Base-by-base conservation (phyloP, 2,888 invertebrate genomes). In the Mamestra brassicae region DNA sequence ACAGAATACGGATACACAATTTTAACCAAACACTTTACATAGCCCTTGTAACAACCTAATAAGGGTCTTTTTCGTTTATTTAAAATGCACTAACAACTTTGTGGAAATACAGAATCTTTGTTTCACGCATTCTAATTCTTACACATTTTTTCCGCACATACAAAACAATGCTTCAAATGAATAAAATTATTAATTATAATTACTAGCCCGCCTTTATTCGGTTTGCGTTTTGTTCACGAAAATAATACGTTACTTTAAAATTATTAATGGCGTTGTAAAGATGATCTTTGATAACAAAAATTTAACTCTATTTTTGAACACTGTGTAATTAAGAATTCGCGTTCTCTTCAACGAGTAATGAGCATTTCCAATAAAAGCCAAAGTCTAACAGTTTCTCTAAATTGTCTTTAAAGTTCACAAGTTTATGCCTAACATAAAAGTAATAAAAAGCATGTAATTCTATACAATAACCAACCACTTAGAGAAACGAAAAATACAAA, bases 41-140 rank as follows among this genome's bases (percentile, higher is more conserved):
- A 69, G 62, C 64, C 80, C 85, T 81, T 92, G 90, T 81, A 54
- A 10, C 63, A 11, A 75, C 6, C 15, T 0, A 0, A 61, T 88
- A 91, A 81, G 82, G 88, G 73, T 47, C 47, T 77, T 17, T 88
- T 88, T 89, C 38, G 26, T 38, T 62, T 47, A 34, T 3, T 15
- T 0, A 13, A 60, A 65, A 42, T 54, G 38, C 45, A 80, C 13
- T 36, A 57, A 63, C 52, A 74, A 79, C 38, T 81, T 84, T 84
- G 84, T 74, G 63, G 34, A 67, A 85, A 77, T 71, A 79, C 61
- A 74, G 68, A 85, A 87, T 89, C 86, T 91, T 91, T 91, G 90
- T 93, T 93, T 92, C 91, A 92, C 91, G 92, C 93, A 93, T 91
- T 94, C 91, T 92, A 93, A 91, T 91, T 93, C 87, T 89, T 84